Percentiles rank a stretch among this genome's conserved stretches.
Evolutionary conservation across 2,888 invertebrate genomes (phyloP).

Genomic region (Amiota communis): DNA sequence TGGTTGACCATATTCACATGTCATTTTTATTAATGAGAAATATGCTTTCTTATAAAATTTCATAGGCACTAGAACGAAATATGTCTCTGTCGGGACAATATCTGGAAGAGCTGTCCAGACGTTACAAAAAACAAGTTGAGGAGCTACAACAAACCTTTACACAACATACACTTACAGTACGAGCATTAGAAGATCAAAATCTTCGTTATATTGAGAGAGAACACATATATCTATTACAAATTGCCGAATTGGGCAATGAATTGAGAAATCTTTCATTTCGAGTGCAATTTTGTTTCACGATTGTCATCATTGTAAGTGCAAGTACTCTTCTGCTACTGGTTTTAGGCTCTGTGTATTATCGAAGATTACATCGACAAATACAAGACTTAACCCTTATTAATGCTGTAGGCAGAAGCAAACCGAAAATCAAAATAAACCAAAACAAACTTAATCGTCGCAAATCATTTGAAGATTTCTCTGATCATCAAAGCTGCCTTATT

Average conservation of each 20-base stretch:
- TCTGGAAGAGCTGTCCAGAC: slow-evolving; percentile 93
- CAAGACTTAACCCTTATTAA: slow-evolving; percentile 53
- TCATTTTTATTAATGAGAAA: no score
- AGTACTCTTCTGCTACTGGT: slow-evolving; percentile 68
- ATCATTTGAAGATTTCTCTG: slow-evolving; percentile 79
- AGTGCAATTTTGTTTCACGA: slow-evolving; percentile 74
- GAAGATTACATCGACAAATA: slow-evolving; percentile 64
- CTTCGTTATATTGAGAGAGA: slow-evolving; percentile 83
- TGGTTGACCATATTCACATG: no score
- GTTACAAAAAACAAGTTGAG: slow-evolving; percentile 97
- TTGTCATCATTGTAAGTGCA: slow-evolving; percentile 69
- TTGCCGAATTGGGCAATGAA: slow-evolving; percentile 79
- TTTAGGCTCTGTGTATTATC: slow-evolving; percentile 67
- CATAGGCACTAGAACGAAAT: slow-evolving; percentile 92
- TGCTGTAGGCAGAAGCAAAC: slow-evolving; percentile 29
- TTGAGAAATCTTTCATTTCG: slow-evolving; percentile 78
- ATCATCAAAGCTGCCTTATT: slow-evolving; percentile 36
- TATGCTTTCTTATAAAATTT: no score
- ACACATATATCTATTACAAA: slow-evolving; percentile 85
- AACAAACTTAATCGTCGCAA: slow-evolving; percentile 75
- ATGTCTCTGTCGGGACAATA: slow-evolving; percentile 98
- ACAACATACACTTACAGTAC: slow-evolving; percentile 86
- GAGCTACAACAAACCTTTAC: slow-evolving; percentile 91
- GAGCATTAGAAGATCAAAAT: slow-evolving; percentile 82
- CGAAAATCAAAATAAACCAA: slow-evolving; percentile 31